A percentile compares a stretch with the other conserved stretches of the same genome.
phyloP scores from a whole-genome alignment of 2,797 vertebrate species.

The Molossus alvarezi region DNA sequence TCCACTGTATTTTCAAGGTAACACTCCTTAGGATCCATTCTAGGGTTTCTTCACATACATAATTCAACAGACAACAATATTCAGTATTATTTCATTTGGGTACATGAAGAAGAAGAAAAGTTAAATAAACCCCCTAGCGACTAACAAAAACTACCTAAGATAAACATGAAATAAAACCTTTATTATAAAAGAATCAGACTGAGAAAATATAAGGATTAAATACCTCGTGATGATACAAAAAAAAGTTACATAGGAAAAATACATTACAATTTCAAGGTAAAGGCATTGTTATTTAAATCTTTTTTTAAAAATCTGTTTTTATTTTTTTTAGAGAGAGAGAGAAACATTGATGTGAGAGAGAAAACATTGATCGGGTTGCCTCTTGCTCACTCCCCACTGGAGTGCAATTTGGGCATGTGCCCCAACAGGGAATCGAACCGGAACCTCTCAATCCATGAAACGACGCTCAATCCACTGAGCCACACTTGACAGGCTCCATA shows the following conservation, averaged over 20 bases:
- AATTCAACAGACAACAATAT: slow-evolving; percentile 1
- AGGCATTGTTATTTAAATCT: slow-evolving; percentile 10
- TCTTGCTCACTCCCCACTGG: too few relatives aligned
- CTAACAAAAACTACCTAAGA: slow-evolving; percentile 8
- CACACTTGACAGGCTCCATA: neutral
- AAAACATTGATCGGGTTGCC: too few relatives aligned
- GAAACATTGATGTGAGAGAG: too few relatives aligned
- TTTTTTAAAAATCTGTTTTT: too few relatives aligned
- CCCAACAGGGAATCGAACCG: too few relatives aligned
- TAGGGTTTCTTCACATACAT: neutral
- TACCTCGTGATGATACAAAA: slow-evolving; percentile 2
- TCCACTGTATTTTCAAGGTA: slow-evolving; percentile 61
- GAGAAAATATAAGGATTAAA: slow-evolving; percentile 27
- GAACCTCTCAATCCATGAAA: too few relatives aligned
- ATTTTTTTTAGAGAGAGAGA: too few relatives aligned
- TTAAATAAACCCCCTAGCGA: neutral
- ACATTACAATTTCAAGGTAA: slow-evolving; percentile 26
- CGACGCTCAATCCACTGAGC: too few relatives aligned
- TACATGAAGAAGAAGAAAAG: slow-evolving; percentile 16
- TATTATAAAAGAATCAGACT: neutral
- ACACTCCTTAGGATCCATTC: neutral
- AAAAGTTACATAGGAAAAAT: neutral
- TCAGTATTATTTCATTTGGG: slow-evolving; percentile 40
- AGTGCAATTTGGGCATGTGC: too few relatives aligned
- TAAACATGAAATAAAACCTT: neutral